Percentiles rank a stretch among this genome's conserved stretches.
These are phyloP conservation scores for Meriones unguiculatus DNA, from an alignment of 2,113 vertebrate genomes.

Conservation along the genomic window DNA sequence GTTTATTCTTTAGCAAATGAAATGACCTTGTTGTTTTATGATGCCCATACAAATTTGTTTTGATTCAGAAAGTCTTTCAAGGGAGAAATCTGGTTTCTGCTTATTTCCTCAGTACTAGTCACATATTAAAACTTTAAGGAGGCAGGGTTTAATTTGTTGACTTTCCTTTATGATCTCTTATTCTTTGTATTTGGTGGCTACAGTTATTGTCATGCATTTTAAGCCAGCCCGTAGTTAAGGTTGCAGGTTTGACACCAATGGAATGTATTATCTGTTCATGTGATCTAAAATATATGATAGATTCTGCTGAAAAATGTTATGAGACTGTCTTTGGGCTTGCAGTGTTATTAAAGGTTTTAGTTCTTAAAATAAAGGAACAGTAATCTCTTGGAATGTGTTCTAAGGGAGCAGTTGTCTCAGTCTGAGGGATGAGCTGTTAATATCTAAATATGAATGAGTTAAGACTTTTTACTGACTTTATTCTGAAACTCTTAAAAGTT, in stretches of 20 bases:
- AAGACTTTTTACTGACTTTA: conserved; percentile 18
- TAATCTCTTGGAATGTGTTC: conserved; percentile 37
- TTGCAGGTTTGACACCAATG: background rate
- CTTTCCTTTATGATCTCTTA: conserved; percentile 22
- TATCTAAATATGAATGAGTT: conserved; percentile 42
- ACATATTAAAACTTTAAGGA: conserved; percentile 29
- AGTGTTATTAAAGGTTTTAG: background rate
- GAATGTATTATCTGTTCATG: background rate
- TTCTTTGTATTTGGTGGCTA: conserved; percentile 45
- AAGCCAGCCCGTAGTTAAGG: conserved; percentile 9
- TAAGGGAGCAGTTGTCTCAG: background rate
- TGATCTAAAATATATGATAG: conserved; percentile 26
- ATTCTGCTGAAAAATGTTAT: background rate
- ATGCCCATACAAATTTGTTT: conserved; percentile 29
- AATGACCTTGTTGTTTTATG: conserved; percentile 6
- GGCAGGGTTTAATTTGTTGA: conserved; percentile 5
- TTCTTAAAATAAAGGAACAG: conserved; percentile 27
- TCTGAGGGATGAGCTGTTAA: conserved; percentile 28
- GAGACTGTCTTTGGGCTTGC: background rate
- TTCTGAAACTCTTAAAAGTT: conserved; percentile 1
- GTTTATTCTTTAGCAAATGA: background rate
- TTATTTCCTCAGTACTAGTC: background rate
- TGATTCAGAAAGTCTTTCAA: conserved; percentile 41
- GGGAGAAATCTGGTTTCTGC: background rate
- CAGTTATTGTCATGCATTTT: conserved; percentile 6